A percentile compares a stretch with the other conserved stretches of the same genome.
These are phyloP conservation scores for Australoheros scitulus DNA, from an alignment of 2,113 vertebrate genomes.

Conservation along the genomic window DNA sequence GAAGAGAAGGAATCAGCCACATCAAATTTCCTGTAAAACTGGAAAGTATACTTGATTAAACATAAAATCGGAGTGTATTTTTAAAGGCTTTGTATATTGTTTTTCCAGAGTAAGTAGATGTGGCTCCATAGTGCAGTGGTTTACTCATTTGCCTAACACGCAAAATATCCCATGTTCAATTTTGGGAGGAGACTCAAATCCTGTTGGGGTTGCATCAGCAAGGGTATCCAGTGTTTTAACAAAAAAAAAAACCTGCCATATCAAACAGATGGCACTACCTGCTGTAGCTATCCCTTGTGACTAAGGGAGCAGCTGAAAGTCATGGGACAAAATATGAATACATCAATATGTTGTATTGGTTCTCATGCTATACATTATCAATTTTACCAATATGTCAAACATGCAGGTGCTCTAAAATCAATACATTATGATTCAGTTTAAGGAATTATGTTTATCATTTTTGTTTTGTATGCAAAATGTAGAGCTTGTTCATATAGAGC, in stretches of 20 bases:
- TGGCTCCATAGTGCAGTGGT: neutral
- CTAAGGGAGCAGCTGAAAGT: neutral
- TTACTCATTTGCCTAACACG: neutral
- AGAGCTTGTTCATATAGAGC: too few species aligned
- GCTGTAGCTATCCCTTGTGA: neutral
- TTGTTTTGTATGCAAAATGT: too few species aligned
- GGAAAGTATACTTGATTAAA: neutral
- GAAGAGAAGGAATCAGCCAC: neutral
- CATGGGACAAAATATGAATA: neutral
- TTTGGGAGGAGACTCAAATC: neutral
- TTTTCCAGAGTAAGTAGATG: neutral
- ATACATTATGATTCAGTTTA: too few species aligned
- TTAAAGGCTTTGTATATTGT: neutral
- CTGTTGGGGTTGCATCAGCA: neutral
- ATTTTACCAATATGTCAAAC: too few species aligned
- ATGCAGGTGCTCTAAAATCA: too few species aligned
- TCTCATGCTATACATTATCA: too few species aligned
- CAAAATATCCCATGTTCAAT: neutral
- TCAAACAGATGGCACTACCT: neutral
- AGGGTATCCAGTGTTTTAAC: too few species aligned
- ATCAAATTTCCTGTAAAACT: neutral
- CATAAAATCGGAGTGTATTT: neutral
- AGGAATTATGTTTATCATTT: too few species aligned
- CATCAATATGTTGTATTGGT: neutral
- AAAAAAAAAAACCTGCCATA: neutral